These are phyloP conservation scores for Andrena minutula DNA, from an alignment of 2,888 invertebrate genomes.

Conservation along the genomic window DNA sequence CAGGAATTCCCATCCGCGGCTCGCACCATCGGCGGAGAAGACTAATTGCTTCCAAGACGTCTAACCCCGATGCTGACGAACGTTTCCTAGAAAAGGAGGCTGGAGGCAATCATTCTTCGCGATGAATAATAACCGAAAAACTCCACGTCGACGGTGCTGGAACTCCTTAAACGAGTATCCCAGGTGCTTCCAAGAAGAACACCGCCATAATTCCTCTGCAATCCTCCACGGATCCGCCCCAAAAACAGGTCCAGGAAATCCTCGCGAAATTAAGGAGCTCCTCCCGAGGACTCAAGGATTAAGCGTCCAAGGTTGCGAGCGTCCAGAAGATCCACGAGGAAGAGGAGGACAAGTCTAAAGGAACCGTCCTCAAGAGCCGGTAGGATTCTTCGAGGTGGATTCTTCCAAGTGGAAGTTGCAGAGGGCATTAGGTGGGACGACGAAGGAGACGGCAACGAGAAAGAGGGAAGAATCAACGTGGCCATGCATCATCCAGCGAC, in stretches of 20 bases:
- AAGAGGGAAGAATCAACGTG: not conserved
- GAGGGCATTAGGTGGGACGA: not conserved
- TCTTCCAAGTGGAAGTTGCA: not conserved
- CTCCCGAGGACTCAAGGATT: not conserved
- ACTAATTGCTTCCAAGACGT: not conserved
- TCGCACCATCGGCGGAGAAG: not conserved
- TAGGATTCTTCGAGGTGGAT: conserved; percentile 36
- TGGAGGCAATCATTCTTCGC: not conserved
- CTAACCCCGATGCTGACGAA: not conserved
- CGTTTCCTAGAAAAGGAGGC: not conserved
- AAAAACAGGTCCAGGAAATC: not conserved
- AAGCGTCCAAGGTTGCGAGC: not conserved
- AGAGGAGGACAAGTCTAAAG: not conserved
- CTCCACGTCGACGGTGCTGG: not conserved
- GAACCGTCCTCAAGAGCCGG: not conserved
- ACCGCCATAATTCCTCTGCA: not conserved
- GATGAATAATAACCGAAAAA: not conserved
- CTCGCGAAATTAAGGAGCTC: not conserved
- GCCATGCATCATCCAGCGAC: conserved; percentile 57
- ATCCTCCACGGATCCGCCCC: not conserved
- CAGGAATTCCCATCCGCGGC: conserved; percentile 1
- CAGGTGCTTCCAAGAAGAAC: not conserved
- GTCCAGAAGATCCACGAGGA: not conserved
- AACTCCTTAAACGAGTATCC: not conserved
- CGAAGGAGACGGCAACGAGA: not conserved